Conservation (phyloP, 2,113 vertebrate genomes). For the Neopipo cinnamomea region DNA sequence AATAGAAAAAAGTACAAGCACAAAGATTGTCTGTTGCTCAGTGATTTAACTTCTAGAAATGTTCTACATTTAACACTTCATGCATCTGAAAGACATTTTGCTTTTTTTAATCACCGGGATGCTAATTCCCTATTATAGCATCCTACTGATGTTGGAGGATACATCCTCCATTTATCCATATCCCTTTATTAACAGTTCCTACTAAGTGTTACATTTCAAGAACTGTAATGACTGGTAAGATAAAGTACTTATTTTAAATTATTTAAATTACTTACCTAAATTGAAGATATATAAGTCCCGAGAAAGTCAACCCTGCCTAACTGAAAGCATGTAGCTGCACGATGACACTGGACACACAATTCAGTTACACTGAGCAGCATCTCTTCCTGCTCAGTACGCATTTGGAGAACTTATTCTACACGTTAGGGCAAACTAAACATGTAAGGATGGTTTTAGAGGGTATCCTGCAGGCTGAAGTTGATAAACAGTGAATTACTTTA, state of each 20-base stretch:
- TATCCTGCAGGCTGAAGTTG: not conserved
- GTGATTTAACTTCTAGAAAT: not conserved
- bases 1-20: not conserved
- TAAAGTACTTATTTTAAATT: not conserved
- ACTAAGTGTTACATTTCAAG: not conserved
- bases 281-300: not conserved
- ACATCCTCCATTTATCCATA: not conserved
- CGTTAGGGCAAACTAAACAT: not conserved
- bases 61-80: not conserved
- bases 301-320: not conserved
- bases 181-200: not conserved
- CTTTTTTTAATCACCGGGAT: not conserved
- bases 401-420: not conserved
- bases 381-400: not conserved
- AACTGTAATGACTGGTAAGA: not conserved
- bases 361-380: not conserved
- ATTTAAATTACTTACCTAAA: not conserved
- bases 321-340: not conserved
- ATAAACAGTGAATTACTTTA: constrained; percentile 33
- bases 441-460: not conserved
- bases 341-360: not conserved
- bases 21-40: not conserved
- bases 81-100: not conserved
- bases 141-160: not conserved
- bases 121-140: not conserved